Evolutionary conservation across 2,888 invertebrate genomes (phyloP).

Genomic region (Smittia aterrima): DNA sequence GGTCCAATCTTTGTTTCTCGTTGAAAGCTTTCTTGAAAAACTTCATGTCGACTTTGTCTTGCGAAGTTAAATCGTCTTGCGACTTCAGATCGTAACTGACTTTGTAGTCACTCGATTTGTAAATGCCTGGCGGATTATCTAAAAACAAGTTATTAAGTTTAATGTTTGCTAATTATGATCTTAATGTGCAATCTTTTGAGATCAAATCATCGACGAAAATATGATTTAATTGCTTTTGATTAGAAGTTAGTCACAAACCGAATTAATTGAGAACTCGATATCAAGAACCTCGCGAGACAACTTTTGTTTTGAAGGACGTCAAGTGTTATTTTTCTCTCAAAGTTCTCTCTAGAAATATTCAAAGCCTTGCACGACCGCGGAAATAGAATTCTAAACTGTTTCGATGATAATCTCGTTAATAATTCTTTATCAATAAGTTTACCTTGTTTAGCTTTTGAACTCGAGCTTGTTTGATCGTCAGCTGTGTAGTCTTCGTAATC

Average conservation of each 20-base stretch:
- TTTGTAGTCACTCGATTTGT: too few species aligned
- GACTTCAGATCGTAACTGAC: background rate
- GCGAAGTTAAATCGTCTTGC: background rate
- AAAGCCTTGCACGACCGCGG: background rate
- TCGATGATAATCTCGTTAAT: too few species aligned
- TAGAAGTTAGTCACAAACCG: background rate
- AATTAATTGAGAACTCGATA: background rate
- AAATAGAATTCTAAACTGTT: too few species aligned
- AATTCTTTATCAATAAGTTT: too few species aligned
- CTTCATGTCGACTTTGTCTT: constrained; percentile 24
- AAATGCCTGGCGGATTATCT: background rate
- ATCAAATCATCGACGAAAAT: background rate
- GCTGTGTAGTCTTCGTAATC: background rate
- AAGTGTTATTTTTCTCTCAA: background rate
- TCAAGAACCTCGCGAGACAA: background rate
- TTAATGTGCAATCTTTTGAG: background rate
- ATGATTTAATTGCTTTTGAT: background rate
- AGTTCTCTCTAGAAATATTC: constrained; percentile 21
- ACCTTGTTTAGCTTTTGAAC: background rate
- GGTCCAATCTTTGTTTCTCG: constrained; percentile 16
- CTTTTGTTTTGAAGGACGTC: constrained; percentile 11
- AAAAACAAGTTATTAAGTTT: background rate
- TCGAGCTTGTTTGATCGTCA: background rate
- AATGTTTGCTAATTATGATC: background rate
- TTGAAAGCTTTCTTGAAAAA: constrained; percentile 21